phyloP scores from a whole-genome alignment of 2,888 invertebrate genomes.

The Cactoblastis cactorum region DNA sequence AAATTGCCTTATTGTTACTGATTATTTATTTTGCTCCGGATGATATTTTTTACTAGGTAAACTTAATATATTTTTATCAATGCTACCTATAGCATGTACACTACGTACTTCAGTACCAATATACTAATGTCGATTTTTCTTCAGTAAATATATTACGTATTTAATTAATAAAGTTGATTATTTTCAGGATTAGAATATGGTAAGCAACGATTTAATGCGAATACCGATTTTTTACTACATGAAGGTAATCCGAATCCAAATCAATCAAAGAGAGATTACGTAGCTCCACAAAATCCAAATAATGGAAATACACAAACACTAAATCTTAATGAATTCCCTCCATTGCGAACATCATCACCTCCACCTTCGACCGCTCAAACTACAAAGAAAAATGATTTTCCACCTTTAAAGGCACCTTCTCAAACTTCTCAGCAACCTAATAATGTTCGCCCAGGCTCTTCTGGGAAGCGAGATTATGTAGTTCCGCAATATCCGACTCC shows the following conservation, averaged over 20 bases:
- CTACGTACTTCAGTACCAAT: no score
- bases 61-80: no score
- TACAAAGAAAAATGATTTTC: conserved; percentile 16
- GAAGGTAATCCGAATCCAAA: conserved; percentile 44
- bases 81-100: no score
- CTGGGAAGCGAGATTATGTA: background rate
- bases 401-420: conserved; percentile 12
- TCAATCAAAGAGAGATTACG: conserved; percentile 42
- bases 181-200: conserved; percentile 48
- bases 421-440: background rate
- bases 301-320: conserved; percentile 20
- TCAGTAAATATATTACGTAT: no score
- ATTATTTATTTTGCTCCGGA: no score
- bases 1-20: no score
- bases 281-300: conserved; percentile 23
- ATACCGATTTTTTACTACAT: conserved; percentile 61
- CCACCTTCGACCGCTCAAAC: conserved; percentile 19
- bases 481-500: conserved; percentile 10
- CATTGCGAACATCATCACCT: conserved; percentile 25
- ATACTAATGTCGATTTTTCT: no score
- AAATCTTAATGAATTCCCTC: conserved; percentile 33
- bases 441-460: background rate
- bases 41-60: no score
- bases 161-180: conserved; percentile 10
- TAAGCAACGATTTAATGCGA: conserved; percentile 45